Percentiles rank a stretch among this genome's conserved stretches.
phyloP scores from a whole-genome alignment of 2,113 vertebrate species.

The Notechis scutatus region DNA sequence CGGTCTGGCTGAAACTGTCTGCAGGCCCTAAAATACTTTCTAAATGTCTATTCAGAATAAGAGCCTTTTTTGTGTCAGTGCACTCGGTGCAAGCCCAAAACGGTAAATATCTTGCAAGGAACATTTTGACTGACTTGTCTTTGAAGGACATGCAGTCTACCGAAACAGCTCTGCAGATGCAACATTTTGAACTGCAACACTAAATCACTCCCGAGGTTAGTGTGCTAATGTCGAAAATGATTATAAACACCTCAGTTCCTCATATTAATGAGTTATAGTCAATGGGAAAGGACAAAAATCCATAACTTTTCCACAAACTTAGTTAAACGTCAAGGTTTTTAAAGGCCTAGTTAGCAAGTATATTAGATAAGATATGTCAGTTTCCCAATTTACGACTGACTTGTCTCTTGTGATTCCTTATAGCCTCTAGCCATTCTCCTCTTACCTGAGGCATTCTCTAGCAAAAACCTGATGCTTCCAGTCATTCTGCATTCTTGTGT shows the following conservation, averaged over 20 bases:
- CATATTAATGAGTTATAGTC: slow-evolving; percentile 75
- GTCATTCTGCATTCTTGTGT: slow-evolving; percentile 99
- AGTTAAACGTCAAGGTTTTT: slow-evolving; percentile 95
- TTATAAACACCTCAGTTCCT: slow-evolving; percentile 69
- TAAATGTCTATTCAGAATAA: slow-evolving; percentile 70
- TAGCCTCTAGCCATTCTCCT: slow-evolving; percentile 99
- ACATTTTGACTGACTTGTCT: slow-evolving; percentile 76
- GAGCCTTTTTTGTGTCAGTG: slow-evolving; percentile 67
- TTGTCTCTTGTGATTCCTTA: slow-evolving; percentile 90
- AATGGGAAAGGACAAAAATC: slow-evolving; percentile 75
- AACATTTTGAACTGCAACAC: slow-evolving; percentile 54
- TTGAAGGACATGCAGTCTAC: slow-evolving; percentile 68
- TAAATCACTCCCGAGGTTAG: slow-evolving; percentile 47
- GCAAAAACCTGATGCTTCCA: slow-evolving; percentile 96
- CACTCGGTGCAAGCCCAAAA: slow-evolving; percentile 70
- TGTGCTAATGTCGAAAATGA: slow-evolving; percentile 59
- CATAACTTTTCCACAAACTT: slow-evolving; percentile 82
- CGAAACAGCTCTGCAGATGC: slow-evolving; percentile 59
- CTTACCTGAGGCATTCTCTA: slow-evolving; percentile 98
- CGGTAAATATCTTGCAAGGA: slow-evolving; percentile 76
- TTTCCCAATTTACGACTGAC: slow-evolving; percentile 96
- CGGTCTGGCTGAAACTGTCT: slow-evolving; percentile 50
- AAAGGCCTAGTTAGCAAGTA: slow-evolving; percentile 99
- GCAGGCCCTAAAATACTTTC: slow-evolving; percentile 66
- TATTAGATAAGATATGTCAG: slow-evolving; percentile 99